A percentile compares a stretch with the other conserved stretches of the same genome.
These are phyloP conservation scores for Drosophila nigromelanica DNA, from an alignment of 1,140 invertebrate species.

Conservation along the genomic window DNA sequence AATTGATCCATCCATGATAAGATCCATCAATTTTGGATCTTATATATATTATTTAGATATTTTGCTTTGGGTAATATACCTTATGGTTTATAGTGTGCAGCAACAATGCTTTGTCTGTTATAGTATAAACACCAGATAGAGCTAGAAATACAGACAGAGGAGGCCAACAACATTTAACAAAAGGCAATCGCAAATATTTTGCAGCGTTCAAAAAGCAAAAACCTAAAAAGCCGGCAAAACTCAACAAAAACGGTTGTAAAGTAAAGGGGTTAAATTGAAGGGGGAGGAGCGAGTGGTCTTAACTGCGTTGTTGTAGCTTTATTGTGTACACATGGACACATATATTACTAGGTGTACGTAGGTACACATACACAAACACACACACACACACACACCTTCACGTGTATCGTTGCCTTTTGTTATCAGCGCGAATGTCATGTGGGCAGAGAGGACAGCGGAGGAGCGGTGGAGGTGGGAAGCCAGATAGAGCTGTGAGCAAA, in stretches of 20 bases:
- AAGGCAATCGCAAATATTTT: constrained; percentile 54
- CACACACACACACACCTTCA: constrained; percentile 8
- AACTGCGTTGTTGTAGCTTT: constrained; percentile 41
- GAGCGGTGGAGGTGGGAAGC: not conserved
- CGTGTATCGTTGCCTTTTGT: constrained; percentile 42
- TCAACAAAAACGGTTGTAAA: constrained; percentile 7
- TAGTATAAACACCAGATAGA: constrained; percentile 39
- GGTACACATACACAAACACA: constrained; percentile 15
- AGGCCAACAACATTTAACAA: constrained; percentile 40
- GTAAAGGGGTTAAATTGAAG: constrained; percentile 3
- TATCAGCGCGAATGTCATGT: constrained; percentile 34
- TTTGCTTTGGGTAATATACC: not conserved
- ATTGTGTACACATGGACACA: constrained; percentile 20
- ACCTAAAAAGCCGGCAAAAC: constrained; percentile 36
- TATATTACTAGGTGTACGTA: constrained; percentile 31
- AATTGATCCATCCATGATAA: too few relatives aligned
- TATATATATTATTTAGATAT: not conserved
- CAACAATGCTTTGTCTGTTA: constrained; percentile 44
- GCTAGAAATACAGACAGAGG: constrained; percentile 6
- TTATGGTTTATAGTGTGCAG: not conserved
- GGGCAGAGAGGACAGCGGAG: not conserved
- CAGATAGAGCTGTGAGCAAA: constrained; percentile 50
- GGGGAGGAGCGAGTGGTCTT: not conserved
- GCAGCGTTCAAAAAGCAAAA: constrained; percentile 41
- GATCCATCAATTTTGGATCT: too few relatives aligned